These are phyloP conservation scores for Zaprionus vittiger DNA, from an alignment of 1,140 invertebrate species.

Conservation along the genomic window DNA sequence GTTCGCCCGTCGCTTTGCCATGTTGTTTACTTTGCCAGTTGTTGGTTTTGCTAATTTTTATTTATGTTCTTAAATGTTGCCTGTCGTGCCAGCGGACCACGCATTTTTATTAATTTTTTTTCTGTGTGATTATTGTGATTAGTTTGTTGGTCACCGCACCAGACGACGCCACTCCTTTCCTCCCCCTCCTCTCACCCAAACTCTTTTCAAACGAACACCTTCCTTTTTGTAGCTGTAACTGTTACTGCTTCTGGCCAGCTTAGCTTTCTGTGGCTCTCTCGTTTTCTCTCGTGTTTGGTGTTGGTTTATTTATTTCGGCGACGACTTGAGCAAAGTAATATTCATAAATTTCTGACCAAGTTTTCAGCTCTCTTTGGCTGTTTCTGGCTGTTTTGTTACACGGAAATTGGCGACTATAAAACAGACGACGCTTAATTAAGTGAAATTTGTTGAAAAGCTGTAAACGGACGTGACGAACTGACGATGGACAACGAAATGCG, in stretches of 20 bases:
- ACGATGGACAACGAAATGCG: background rate
- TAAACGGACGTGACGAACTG: conserved; percentile 27
- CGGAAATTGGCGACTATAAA: conserved; percentile 62
- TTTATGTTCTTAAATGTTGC: conserved; percentile 81
- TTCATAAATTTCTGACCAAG: conserved; percentile 73
- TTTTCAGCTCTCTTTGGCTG: conserved; percentile 29
- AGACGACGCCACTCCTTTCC: background rate
- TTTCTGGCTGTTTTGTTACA: conserved; percentile 44
- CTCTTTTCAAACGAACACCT: conserved; percentile 34
- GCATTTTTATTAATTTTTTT: conserved; percentile 84
- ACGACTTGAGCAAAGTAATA: conserved; percentile 73
- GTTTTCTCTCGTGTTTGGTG: background rate
- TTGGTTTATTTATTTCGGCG: conserved; percentile 72
- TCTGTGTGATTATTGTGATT: conserved; percentile 82
- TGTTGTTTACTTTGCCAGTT: conserved; percentile 58
- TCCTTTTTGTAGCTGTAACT: conserved; percentile 6
- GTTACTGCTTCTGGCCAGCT: conserved; percentile 26
- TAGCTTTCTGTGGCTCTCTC: background rate
- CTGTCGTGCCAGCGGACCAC: conserved; percentile 74
- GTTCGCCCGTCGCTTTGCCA: conserved; percentile 6
- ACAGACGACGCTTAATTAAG: conserved; percentile 66
- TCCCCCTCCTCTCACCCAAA: background rate
- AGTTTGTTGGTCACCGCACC: conserved; percentile 60
- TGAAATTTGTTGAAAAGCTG: conserved; percentile 48
- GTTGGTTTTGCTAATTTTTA: conserved; percentile 83